Conservation (phyloP, 2,888 invertebrate genomes). For the Pammene aurita region DNA sequence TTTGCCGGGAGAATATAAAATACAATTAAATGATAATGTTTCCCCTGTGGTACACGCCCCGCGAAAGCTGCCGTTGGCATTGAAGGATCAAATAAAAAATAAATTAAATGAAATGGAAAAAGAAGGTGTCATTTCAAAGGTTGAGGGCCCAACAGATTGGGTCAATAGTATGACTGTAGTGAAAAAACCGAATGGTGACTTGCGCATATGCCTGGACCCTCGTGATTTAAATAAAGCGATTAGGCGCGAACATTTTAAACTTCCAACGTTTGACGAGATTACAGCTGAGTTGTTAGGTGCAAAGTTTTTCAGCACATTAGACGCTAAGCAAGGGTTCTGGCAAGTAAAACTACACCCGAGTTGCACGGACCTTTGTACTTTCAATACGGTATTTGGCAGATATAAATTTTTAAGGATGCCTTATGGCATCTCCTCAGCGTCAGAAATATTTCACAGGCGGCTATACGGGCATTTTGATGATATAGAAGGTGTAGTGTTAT, state of each 20-base stretch:
- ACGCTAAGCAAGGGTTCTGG: constrained; percentile 40
- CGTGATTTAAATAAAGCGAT: constrained; percentile 34
- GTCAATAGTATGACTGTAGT: constrained; percentile 36
- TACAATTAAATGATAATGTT: too few species aligned
- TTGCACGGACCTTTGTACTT: constrained; percentile 38
- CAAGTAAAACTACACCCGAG: constrained; percentile 27
- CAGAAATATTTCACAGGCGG: constrained; percentile 36
- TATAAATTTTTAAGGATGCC: constrained; percentile 40
- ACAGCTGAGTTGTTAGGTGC: constrained; percentile 35
- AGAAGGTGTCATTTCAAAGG: constrained; percentile 34
- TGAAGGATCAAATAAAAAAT: constrained; percentile 28
- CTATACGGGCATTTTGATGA: constrained; percentile 13
- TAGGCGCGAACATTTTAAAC: constrained; percentile 41
- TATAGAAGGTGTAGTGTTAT: constrained; percentile 43
- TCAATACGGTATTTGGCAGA: constrained; percentile 38
- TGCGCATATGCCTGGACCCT: constrained; percentile 4
- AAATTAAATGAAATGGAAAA: constrained; percentile 27
- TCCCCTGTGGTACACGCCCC: constrained; percentile 10
- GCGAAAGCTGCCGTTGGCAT: constrained; percentile 24
- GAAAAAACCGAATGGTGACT: background rate
- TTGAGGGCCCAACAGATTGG: constrained; percentile 41
- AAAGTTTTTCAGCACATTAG: constrained; percentile 35
- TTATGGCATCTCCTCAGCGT: constrained; percentile 36
- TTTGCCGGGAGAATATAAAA: too few species aligned
- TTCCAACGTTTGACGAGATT: constrained; percentile 43